Base-by-base conservation (phyloP, 2,888 invertebrate genomes). In the Polydesmus complanatus region DNA sequence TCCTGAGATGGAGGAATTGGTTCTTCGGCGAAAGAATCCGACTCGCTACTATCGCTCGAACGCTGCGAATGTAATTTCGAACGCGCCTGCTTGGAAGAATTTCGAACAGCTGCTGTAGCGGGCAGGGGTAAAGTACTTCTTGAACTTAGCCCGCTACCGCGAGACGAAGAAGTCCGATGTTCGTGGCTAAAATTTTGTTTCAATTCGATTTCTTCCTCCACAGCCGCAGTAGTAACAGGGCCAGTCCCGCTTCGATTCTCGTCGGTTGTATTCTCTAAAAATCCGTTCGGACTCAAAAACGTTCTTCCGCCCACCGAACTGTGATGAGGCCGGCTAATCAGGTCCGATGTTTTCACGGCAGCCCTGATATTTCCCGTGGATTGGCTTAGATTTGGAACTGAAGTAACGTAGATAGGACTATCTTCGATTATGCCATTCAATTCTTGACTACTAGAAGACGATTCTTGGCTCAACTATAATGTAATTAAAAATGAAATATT, bases 391-490 rank as follows among this genome's bases (percentile, higher is more conserved):
- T 70, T 70, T 50, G 71, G 71, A 58, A 73, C 83, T 66, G 86
- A 86, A 65, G 87, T 88, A 67, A 88, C 87, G 79, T 88, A 88
- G 67, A 88, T 87, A 61, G 86, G 85, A 61, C 86, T 84, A 72
- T 84, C 85, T 72, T 85, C 86, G 70, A 86, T 86, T 72, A 88
- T 83, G 63, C 87, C 88, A 80, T 87, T 88, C 66, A 86, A 77
- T 68, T 86, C 87, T 63, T 68, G 66, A 66, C 64, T 66, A 60
- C 68, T 66, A 75, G 70, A 68, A 65, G 76, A 73, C 69, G 77
- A 72, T 70, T 80, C 78, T 72, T 81, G 80, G 73, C 83, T 84
- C 72, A 84, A 73, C 83, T 84, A 79, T 3, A 79, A 78, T n/a
- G n/a, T n/a, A n/a, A n/a, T n/a, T n/a, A n/a, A n/a, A n/a, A n/a